Evolutionary conservation across 2,888 invertebrate genomes (phyloP), one percentile per base, ranked within the genome.

Genomic region (Oscheius sp.): DNA sequence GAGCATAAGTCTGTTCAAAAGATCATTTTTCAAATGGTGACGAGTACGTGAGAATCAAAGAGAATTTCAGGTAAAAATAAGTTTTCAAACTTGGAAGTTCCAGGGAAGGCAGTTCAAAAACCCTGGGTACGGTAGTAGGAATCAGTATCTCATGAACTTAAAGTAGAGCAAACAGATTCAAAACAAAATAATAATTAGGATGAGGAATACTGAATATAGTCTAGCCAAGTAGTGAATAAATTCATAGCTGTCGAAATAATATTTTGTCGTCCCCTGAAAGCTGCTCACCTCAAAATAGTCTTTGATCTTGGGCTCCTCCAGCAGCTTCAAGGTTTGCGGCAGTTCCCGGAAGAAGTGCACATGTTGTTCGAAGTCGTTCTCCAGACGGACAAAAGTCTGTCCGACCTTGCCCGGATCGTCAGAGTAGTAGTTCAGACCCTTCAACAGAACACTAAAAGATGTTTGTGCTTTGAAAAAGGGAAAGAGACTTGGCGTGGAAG

Each of bases 351-450:
- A 82, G 73, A 86, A 96, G 73, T 93, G 93, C 63, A 95, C 95
- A 90, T 96, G 96, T 89, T 94, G 94, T 91, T 96, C 96, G 90
- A 96, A 96, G 91, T 96, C 96, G 70, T 95, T 92, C 91, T 96
- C 96, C 59, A 88, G 79, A 29, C 96, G 92, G 62, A 96, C 91
- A 89, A 96, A 94, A 32, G 95, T 95, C 89, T 94, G 94, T 2
- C 95, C 96, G 77, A 96, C 92, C 66, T 73, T 84, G 65, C 79
- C 82, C 71, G 96, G 95, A 90, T 95, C 94, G 85, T 94, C 93
- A 35, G 94, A 94, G 90, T 96, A 95, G 91, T 95, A 96, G 90
- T 95, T 95, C 80, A 96, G 93, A 77, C 95, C 96, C 91, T 96
- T 95, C 89, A 96, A 93, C 57, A 96, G 92, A 66, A 94, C 94